Conservation (phyloP, 2,797 vertebrate genomes). For the Anabacerthia variegaticeps region DNA sequence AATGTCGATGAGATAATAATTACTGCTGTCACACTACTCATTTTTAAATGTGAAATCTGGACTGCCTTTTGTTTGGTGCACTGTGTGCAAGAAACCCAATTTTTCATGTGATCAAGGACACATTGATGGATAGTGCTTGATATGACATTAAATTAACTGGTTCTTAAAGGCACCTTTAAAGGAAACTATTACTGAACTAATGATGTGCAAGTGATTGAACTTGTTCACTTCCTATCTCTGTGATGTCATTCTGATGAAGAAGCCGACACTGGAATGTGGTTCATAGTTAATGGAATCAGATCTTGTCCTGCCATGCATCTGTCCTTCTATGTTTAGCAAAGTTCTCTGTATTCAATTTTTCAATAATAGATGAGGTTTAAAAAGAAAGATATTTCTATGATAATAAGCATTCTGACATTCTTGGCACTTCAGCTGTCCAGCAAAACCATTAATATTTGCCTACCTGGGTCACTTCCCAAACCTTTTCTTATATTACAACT, state of each 20-base stretch:
- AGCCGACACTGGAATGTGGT: neutral
- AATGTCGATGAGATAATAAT: constrained; percentile 37
- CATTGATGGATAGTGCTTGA: neutral
- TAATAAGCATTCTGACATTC: neutral
- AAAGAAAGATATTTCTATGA: neutral
- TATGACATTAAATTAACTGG: constrained; percentile 40
- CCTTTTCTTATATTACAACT: neutral
- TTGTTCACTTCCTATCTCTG: neutral
- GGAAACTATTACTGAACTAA: constrained; percentile 33
- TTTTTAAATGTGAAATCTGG: constrained; percentile 40
- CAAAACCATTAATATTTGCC: neutral
- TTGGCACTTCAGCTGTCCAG: neutral
- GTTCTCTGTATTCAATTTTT: neutral
- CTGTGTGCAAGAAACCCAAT: neutral
- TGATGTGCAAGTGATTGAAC: constrained; percentile 23
- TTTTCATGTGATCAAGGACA: constrained; percentile 31
- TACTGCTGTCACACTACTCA: constrained; percentile 44
- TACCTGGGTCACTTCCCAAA: neutral
- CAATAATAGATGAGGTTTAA: neutral
- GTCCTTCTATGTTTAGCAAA: neutral
- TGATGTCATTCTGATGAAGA: constrained; percentile 21
- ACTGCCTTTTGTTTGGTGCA: constrained; percentile 27
- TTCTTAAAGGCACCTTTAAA: constrained; percentile 47
- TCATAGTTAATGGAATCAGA: neutral
- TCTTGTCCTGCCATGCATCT: neutral